Conservation (phyloP, 2,888 invertebrate species). For the Cephonodes hylas region DNA sequence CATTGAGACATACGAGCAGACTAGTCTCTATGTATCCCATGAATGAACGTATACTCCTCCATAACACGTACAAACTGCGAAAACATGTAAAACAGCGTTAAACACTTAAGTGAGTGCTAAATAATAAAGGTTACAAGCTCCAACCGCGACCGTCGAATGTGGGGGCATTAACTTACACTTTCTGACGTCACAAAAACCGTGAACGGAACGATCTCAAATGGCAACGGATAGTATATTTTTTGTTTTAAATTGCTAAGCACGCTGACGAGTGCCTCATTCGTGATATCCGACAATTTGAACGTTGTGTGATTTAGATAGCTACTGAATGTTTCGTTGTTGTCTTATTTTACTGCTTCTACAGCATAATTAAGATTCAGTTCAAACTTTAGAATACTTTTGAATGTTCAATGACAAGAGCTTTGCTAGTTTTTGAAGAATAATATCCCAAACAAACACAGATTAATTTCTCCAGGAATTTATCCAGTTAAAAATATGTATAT, state of each 20-base stretch:
- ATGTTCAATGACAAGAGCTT: no score
- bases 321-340: neutral
- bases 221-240: neutral
- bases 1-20: no score
- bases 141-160: neutral
- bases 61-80: neutral
- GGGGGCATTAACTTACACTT: neutral
- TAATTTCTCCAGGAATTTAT: no score
- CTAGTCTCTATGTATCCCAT: neutral
- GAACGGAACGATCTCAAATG: neutral
- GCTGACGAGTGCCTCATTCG: neutral
- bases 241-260: neutral
- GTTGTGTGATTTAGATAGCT: neutral
- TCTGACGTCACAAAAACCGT: neutral
- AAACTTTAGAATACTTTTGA: no score
- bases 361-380: no score
- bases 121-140: neutral
- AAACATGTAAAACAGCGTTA: neutral
- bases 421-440: no score
- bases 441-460: no score
- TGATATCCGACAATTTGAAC: neutral
- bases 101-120: neutral
- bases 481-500: no score
- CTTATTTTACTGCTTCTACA: neutral
- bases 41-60: neutral